Evolutionary conservation across 2,888 invertebrate genomes (phyloP), one percentile per base, ranked within the genome.

Genomic region (Cephonodes hylas): DNA sequence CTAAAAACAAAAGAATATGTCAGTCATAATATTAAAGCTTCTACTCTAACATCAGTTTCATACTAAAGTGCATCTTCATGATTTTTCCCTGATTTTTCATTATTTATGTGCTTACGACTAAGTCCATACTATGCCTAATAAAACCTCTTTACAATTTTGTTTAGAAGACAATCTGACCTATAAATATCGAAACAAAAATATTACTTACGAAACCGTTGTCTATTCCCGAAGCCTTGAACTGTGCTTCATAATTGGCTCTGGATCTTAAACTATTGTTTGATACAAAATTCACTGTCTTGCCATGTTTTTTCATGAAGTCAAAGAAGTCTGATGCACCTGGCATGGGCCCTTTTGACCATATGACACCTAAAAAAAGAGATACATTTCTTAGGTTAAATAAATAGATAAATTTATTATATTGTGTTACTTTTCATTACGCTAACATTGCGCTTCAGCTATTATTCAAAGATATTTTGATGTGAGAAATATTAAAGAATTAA

Each of bases 251-350:
- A n/a, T 80, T 71, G 3, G 90, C 83, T 69, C 70, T 81, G 0
- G 77, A 74, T 22, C 88, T 73, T n/a, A 89, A 68, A 67, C 91
- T 91, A 67, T 94, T 93, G 65, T 94, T 94, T 1, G 93, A 93
- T 5, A 93, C 91, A n/a, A 87, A 91, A 64, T 89, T 75, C 0
- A 93, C 81, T 3, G 84, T 85, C 69, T 94, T 94, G 0, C 93
- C 93, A 8, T 86, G 73, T 53, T 85, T 77, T 66, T 89, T 84
- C 64, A 94, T 86, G 34, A 84, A 74, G 2, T 78, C 77, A 46
- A 94, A 80, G 64, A 93, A 88, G 2, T 93, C 87, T 0, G 88
- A 81, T 0, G 87, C 83, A 0, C 91, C 93, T 10, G 87, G 84
- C 7, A 93, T 70, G 0, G 91, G 83, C 0, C 67, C 60, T 34